These are phyloP conservation scores for Lytechinus pictus DNA, from an alignment of 35 echinoderm and acorn worm species.

Conservation along the genomic window DNA sequence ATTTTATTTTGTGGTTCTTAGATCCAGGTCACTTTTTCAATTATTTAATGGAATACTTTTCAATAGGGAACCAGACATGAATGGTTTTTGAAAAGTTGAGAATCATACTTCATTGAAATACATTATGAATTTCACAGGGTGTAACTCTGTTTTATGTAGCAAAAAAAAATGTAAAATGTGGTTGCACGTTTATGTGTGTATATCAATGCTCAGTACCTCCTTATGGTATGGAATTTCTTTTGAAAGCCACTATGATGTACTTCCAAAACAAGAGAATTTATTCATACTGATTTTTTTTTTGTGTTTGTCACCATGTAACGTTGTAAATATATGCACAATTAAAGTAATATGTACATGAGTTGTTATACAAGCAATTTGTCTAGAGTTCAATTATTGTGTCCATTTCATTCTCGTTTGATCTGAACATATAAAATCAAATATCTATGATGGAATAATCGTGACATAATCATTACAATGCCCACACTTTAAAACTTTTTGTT, in stretches of 20 bases:
- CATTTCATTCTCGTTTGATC: neutral
- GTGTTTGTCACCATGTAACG: neutral
- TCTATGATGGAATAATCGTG: no score
- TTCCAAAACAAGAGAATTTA: conserved; percentile 14
- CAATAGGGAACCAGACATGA: no score
- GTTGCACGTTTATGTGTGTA: neutral
- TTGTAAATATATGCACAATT: conserved; percentile 26
- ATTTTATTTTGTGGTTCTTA: neutral
- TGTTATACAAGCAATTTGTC: neutral
- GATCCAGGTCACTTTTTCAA: no score
- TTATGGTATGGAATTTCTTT: neutral
- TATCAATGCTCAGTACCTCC: neutral
- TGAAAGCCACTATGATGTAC: neutral
- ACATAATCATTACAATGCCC: no score
- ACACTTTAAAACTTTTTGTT: no score
- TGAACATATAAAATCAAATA: neutral
- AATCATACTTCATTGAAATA: neutral
- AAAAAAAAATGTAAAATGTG: neutral
- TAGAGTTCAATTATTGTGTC: neutral
- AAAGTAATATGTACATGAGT: conserved; percentile 19
- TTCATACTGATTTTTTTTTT: neutral
- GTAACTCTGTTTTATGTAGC: neutral
- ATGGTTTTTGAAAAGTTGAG: neutral
- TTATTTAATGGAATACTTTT: no score
- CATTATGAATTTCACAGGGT: neutral